Evolutionary conservation across 2,113 vertebrate species (phyloP), one percentile per base, ranked within the genome.

Genomic region (Microcebus ravelobensis): DNA sequence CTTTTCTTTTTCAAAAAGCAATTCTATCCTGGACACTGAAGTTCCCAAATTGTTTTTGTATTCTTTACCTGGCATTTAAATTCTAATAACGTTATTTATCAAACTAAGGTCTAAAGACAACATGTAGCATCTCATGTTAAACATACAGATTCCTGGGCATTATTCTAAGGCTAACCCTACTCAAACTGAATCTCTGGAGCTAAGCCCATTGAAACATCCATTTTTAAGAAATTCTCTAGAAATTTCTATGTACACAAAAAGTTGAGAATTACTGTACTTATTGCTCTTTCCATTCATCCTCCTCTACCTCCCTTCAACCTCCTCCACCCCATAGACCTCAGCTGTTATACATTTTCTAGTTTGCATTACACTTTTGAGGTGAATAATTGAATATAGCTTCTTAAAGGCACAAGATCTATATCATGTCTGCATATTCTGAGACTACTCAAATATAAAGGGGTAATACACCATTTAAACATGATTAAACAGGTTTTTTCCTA

Each of bases 381-480:
- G 39, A 95, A 67, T 74, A 39, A 74, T 73, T 86, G 23, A 86
- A 89, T 93, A 70, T 67, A 96, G 18, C 39, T 80, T 81, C 10
- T 94, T 90, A 76, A 71, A 93, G 57, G 18, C 29, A 61, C 10
- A 87, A 1, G 74, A 61, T 95, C 10, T 45, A 45, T 45, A 45
- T 45, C 10, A 94, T 31, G 85, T 17, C 68, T 89, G 20, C 8
- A 87, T 91, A 77, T 73, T 42, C 52, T 91, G 23, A 96, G 61
- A 88, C 31, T 76, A 93, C 20, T 86, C 29, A 87, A 91, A 90
- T 97, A 80, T 55, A 74, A 3, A 27, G 11, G 3, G 13, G 1
- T 14, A 21, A 55, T 48, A 96, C 86, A 87, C 25, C 42, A 93
- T 25, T 86, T 88, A 50, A 87, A 71, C 11, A 86, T n/a, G 25